These are phyloP conservation scores for Cydia splendana DNA, from an alignment of 1,140 invertebrate species.

Conservation along the genomic window DNA sequence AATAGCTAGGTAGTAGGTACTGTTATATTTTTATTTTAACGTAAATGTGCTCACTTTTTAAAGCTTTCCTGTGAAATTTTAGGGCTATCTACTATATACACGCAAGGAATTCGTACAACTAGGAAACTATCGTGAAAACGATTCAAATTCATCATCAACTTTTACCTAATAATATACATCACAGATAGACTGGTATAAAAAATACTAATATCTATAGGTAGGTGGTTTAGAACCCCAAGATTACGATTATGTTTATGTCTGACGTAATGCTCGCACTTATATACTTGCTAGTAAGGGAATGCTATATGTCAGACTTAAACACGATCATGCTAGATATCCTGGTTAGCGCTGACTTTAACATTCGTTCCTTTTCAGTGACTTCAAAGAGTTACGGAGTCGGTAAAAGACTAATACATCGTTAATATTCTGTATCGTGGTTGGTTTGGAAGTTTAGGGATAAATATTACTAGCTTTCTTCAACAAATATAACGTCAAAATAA, in stretches of 20 bases:
- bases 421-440: not conserved
- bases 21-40: not conserved
- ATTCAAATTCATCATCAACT: constrained; percentile 66
- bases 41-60: constrained; percentile 35
- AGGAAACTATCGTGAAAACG: constrained; percentile 53
- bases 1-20: not conserved
- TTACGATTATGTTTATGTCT: not conserved
- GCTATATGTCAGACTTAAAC: not conserved
- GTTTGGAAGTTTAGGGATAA: not conserved
- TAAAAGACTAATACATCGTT: not conserved
- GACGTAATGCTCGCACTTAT: not conserved
- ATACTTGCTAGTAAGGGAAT: not conserved
- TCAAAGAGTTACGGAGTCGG: not conserved
- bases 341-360: not conserved
- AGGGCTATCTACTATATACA: constrained; percentile 56
- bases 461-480: constrained; percentile 1
- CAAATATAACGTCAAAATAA: not conserved
- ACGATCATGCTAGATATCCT: not conserved
- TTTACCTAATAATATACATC: constrained; percentile 77
- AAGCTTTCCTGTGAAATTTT: constrained; percentile 49
- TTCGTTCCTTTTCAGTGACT: not conserved
- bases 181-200: constrained; percentile 71
- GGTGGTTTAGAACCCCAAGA: not conserved
- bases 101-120: constrained; percentile 48
- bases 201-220: constrained; percentile 42